Conservation (phyloP, 2,888 invertebrate species). For the Mythimna ferrago region DNA sequence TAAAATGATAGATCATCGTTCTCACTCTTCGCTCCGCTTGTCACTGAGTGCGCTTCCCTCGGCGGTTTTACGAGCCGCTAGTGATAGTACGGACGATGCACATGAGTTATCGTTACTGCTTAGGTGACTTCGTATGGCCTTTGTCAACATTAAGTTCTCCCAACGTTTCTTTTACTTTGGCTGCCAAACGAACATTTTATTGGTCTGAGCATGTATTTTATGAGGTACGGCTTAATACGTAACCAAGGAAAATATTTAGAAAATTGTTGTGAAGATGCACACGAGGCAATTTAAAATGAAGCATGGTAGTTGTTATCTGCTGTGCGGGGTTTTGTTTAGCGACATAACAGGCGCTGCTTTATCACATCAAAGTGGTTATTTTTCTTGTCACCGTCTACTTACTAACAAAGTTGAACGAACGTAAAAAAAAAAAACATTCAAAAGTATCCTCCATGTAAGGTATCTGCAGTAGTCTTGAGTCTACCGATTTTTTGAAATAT, state of each 20-base stretch:
- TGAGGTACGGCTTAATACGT: conserved; percentile 45
- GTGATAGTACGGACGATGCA: conserved; percentile 78
- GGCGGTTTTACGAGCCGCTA: conserved; percentile 77
- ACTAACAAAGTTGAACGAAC: too few species aligned
- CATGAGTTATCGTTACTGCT: conserved; percentile 78
- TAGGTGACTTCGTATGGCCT: conserved; percentile 73
- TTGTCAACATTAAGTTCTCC: conserved; percentile 62
- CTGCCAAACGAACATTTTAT: conserved; percentile 58
- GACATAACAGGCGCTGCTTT: background rate
- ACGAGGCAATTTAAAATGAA: conserved; percentile 2
- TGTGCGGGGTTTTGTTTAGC: too few species aligned
- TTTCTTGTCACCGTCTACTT: too few species aligned
- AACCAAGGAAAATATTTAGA: conserved; percentile 20
- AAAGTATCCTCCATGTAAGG: too few species aligned
- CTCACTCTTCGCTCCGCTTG: conserved; percentile 53
- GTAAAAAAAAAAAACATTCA: too few species aligned
- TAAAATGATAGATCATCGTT: too few species aligned
- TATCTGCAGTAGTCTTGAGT: too few species aligned
- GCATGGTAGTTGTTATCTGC: background rate
- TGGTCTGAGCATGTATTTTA: conserved; percentile 48
- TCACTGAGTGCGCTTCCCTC: conserved; percentile 38
- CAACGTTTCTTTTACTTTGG: conserved; percentile 59
- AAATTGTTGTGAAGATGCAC: conserved; percentile 4
- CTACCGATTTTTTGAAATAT: too few species aligned
- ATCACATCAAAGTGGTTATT: too few species aligned